Evolutionary conservation across 2,113 vertebrate genomes (phyloP), one percentile per base, ranked within the genome.

Genomic region (Thymallus thymallus): DNA sequence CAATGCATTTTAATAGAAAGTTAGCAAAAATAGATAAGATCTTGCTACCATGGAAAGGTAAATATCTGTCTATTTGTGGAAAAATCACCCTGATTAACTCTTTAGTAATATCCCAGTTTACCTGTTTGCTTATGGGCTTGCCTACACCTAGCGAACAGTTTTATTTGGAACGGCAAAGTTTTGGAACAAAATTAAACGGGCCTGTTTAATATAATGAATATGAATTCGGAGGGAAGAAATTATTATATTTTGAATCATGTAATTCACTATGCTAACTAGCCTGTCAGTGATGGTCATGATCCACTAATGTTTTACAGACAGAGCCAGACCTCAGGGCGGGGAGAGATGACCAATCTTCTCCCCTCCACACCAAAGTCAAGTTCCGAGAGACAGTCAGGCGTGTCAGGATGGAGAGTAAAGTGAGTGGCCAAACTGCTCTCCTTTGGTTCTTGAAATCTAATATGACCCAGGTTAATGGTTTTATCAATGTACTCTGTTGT

Each of bases 291-390:
- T 9, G 13, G n/a, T 22, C n/a, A 60, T 22, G 56, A 60, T n/a
- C 20, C 1, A 2, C 9, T 0, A 2, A 16, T 79, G 5, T 80
- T 74, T 32, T n/a, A 20, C 82, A 93, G 92, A 73, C 35, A 13
- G 88, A 87, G 64, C 56, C 69, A 3, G 84, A 86, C n/a, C 12
- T 51, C 16, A 72, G 68, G 65, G 7, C 78, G 10, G 81, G 69
- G 62, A 71, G 70, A 77, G 67, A 24, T 1, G 81, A 82, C 0
- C 76, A 61, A 13, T 73, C 83, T 35, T 1, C 71, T 0, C 62
- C 81, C 0, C 76, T 84, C 26, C 62, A 78, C 45, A n/a, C 79
- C 72, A 90, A 87, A 82, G 78, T 90, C n/a, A 90, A 82, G 74
- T 90, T 91, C 68, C 69, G 74, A 68, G 87, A 91, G 16, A 61